A percentile compares a stretch with the other conserved stretches of the same genome.
Evolutionary conservation across 1,140 invertebrate species (phyloP).

Genomic region (Monochamus saltuarius): DNA sequence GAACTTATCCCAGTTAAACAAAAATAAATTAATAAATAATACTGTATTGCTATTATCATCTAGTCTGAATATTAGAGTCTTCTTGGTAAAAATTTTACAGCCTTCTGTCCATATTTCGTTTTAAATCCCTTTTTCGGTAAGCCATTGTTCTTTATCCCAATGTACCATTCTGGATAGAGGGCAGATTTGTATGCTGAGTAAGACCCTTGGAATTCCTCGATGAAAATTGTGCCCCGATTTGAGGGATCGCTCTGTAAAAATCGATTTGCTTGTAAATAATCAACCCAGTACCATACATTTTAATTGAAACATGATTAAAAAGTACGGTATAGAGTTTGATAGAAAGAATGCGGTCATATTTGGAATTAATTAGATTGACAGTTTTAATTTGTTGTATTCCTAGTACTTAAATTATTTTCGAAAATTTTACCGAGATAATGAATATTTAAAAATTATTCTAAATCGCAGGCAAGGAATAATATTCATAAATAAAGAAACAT

Average conservation of each 20-base stretch:
- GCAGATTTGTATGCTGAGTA: slow-evolving; percentile 60
- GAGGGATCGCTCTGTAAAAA: slow-evolving; percentile 53
- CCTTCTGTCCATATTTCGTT: slow-evolving; percentile 61
- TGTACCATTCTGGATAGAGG: slow-evolving; percentile 61
- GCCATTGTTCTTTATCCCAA: slow-evolving; percentile 63
- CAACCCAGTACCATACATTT: not conserved
- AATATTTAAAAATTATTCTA: no score
- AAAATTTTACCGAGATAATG: no score
- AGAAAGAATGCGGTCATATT: no score
- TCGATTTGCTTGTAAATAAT: slow-evolving; percentile 7
- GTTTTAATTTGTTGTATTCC: no score
- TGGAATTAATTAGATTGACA: no score
- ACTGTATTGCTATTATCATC: not conserved
- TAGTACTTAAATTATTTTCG: no score
- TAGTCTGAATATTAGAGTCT: not conserved
- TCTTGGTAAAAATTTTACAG: slow-evolving; percentile 59
- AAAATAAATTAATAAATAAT: slow-evolving; percentile 3
- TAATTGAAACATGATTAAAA: no score
- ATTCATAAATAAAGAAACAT: no score
- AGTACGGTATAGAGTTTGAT: no score
- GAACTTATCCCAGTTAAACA: not conserved
- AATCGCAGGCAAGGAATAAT: no score
- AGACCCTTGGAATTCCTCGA: slow-evolving; percentile 56
- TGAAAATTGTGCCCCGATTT: slow-evolving; percentile 58
- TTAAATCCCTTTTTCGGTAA: slow-evolving; percentile 57